Conservation (phyloP, 2,888 invertebrate species). For the Drosophila sordidula region DNA sequence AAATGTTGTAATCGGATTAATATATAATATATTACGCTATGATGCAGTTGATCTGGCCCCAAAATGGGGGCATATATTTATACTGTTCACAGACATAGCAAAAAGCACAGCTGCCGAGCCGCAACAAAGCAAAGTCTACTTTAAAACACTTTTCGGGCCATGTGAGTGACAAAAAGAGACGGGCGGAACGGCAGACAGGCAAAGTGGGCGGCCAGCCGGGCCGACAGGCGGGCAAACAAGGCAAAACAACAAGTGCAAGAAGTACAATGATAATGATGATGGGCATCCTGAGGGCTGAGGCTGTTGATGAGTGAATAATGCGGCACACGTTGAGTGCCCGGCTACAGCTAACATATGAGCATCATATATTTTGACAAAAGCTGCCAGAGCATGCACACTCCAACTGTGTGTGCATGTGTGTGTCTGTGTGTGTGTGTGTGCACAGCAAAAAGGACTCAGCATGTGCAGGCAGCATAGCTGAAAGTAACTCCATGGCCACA, state of each 20-base stretch:
- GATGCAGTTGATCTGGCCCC: constrained; percentile 10
- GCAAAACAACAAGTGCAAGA: constrained; percentile 57
- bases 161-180: constrained; percentile 64
- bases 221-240: constrained; percentile 22
- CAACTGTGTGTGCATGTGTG: constrained; percentile 4
- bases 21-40: not conserved
- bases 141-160: constrained; percentile 67
- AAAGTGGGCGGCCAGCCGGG: not conserved
- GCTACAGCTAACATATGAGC: constrained; percentile 70
- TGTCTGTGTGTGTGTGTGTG: constrained; percentile 6
- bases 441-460: constrained; percentile 36
- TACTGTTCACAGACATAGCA: constrained; percentile 18
- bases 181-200: not conserved
- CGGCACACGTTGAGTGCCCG: constrained; percentile 72
- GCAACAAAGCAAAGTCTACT: constrained; percentile 69
- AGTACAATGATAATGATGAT: constrained; percentile 74
- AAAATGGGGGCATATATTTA: constrained; percentile 9
- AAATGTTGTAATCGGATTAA: constrained; percentile 6
- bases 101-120: constrained; percentile 52
- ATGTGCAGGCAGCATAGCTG: constrained; percentile 19
- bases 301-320: constrained; percentile 74
- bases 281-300: constrained; percentile 61
- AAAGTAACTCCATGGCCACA: constrained; percentile 44
- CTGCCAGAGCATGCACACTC: constrained; percentile 35
- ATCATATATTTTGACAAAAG: constrained; percentile 74